These are phyloP conservation scores for Kuschelorhynchus macadamiae DNA, from an alignment of 2,888 invertebrate genomes.

Conservation along the genomic window DNA sequence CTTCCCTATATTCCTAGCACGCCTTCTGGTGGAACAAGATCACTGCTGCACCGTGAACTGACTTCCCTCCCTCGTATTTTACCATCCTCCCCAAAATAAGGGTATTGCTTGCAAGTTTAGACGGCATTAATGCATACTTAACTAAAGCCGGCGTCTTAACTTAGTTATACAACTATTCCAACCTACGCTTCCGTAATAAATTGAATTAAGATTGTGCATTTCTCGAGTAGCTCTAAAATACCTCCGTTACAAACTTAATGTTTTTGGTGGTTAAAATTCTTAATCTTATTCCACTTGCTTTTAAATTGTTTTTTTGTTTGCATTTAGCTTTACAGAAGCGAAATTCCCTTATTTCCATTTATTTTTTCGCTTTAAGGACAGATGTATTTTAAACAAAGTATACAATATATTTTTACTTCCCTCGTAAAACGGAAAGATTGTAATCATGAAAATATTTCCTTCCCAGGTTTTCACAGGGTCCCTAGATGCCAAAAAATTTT, in stretches of 20 bases:
- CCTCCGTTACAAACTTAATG: background rate
- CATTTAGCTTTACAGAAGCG: no score
- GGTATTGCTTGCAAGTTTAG: constrained; percentile 36
- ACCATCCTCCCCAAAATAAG: constrained; percentile 20
- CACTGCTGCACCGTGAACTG: constrained; percentile 19
- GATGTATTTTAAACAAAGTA: no score
- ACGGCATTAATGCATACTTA: constrained; percentile 43
- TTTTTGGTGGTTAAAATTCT: no score
- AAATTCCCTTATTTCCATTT: no score
- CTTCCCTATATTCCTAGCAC: constrained; percentile 1
- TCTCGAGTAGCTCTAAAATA: background rate
- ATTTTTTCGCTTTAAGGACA: no score
- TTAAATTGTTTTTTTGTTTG: no score
- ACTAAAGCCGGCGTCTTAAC: constrained; percentile 42
- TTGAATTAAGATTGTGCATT: constrained; percentile 30
- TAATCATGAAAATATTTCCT: no score
- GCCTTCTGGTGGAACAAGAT: constrained; percentile 33
- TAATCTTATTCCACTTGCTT: no score
- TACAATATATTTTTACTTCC: no score
- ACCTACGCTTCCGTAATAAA: constrained; percentile 31
- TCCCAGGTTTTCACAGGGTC: no score
- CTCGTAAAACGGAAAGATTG: no score
- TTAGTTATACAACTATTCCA: constrained; percentile 37
- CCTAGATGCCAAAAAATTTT: no score
- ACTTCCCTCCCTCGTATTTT: constrained; percentile 21